Percentiles rank a stretch among this genome's conserved stretches.
phyloP scores from a whole-genome alignment of 2,113 vertebrate species.

The Hippoglossus stenolepis region DNA sequence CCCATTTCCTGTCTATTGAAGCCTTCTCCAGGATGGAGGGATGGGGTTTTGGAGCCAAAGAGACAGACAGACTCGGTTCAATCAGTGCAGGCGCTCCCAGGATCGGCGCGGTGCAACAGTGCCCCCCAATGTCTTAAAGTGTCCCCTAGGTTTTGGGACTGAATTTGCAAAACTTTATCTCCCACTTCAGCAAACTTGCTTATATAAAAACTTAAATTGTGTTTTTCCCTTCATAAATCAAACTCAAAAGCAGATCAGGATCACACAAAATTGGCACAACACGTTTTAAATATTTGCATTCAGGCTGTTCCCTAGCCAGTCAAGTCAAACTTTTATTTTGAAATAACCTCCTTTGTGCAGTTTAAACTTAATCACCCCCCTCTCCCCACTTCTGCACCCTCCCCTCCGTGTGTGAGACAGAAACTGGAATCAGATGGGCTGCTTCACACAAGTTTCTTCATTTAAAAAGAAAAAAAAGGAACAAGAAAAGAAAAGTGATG shows the following conservation, averaged over 20 bases:
- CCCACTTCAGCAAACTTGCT: constrained; percentile 26
- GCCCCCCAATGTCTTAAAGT: constrained; percentile 66
- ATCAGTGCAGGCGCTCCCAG: background rate
- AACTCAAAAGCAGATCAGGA: background rate
- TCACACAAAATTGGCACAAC: background rate
- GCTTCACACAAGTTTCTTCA: constrained; percentile 39
- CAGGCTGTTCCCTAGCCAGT: background rate
- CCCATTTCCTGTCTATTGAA: constrained; percentile 55
- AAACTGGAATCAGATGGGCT: constrained; percentile 66
- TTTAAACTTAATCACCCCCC: constrained; percentile 30
- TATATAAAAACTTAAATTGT: background rate
- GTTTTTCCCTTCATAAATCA: constrained; percentile 1
- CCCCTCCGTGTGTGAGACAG: constrained; percentile 59
- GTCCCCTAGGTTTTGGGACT: background rate
- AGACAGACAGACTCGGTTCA: constrained; percentile 8
- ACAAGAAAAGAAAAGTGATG: constrained; percentile 15
- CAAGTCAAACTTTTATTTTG: constrained; percentile 60
- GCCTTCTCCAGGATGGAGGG: constrained; percentile 35
- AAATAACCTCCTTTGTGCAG: constrained; percentile 32
- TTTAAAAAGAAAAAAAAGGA: constrained; percentile 10
- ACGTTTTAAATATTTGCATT: background rate
- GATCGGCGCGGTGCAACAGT: constrained; percentile 67
- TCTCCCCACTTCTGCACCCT: constrained; percentile 8
- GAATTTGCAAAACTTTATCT: background rate
- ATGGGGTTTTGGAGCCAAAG: constrained; percentile 60